Evolutionary conservation across 2,113 vertebrate species (phyloP), one percentile per base, ranked within the genome.

Genomic region (Spea multiplicata): DNA sequence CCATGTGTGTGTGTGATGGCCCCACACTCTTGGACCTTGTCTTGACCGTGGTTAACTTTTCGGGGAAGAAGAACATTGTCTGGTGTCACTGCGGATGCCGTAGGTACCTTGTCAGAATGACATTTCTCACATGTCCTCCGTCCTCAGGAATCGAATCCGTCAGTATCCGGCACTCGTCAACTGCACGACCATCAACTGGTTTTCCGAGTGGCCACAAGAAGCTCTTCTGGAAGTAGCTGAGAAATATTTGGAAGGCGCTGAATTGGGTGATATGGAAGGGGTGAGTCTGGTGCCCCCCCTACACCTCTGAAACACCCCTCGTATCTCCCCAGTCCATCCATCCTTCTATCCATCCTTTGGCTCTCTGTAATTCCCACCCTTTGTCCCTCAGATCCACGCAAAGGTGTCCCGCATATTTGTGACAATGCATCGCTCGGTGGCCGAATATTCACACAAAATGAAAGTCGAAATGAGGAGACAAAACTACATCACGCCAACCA

Each of bases 111-210:
- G 46, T 69, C 14, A 48, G 10, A 6, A 13, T 17, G n/a, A 7
- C 48, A 70, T 16, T n/a, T 6, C 57, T 57, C 49, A 8, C 12
- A 5, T 13, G 9, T 44, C 50, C 6, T 30, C 50, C 13, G 52
- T 44, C 59, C 3, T 9, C 83, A 96, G 95, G 85, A 94, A 94
- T 76, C 91, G 88, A 71, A 91, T 96, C 53, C 93, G 95, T 5
- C 95, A 96, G 83, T 96, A 95, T 82, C 95, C 95, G 0, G 94
- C 94, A 0, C 85, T 97, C 50, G 93, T 97, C 69, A 96, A 93
- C 91, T 96, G 95, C 83, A 94, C 93, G 1, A 93, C 94, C 57
- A 94, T 96, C n/a, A 92, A 95, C 88, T 97, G 95, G 95, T 96
- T 96, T 86, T 92, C 90, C 6, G 93, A 96, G 75, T 97, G 95